Percentiles rank a stretch among this genome's conserved stretches.
Evolutionary conservation across 2,797 vertebrate species (phyloP).

Genomic region (Typhlichthys eigenmanni): DNA sequence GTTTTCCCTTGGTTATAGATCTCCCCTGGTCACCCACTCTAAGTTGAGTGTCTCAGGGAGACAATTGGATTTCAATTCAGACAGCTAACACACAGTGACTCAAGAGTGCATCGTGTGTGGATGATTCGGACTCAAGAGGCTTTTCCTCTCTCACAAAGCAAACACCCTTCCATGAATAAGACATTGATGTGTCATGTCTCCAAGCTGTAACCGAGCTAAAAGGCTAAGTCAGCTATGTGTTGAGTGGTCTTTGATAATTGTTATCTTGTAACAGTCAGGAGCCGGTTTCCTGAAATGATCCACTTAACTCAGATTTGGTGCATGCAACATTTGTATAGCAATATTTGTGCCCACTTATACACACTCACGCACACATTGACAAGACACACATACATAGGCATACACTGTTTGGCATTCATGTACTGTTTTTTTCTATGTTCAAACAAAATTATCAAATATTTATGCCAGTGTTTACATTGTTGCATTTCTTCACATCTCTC

Average conservation of each 20-base stretch:
- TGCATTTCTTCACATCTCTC: conserved; percentile 19
- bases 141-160: conserved; percentile 65
- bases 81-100: conserved; percentile 63
- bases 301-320: conserved; percentile 17
- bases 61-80: conserved; percentile 62
- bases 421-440: conserved; percentile 21
- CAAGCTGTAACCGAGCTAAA: conserved; percentile 52
- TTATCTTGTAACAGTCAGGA: conserved; percentile 35
- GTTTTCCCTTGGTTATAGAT: neutral
- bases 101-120: conserved; percentile 55
- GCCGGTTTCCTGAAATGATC: conserved; percentile 20
- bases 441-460: conserved; percentile 51
- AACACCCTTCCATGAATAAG: conserved; percentile 65
- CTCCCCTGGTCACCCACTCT: conserved; percentile 44
- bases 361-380: neutral
- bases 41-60: conserved; percentile 14
- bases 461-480: conserved; percentile 35
- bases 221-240: conserved; percentile 44
- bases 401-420: conserved; percentile 28
- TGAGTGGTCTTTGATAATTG: conserved; percentile 42
- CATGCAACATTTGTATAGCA: conserved; percentile 8
- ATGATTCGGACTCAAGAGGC: conserved; percentile 55
- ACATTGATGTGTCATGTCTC: conserved; percentile 70
- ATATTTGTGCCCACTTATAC: neutral
- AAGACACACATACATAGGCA: neutral